Base-by-base conservation (phyloP, 1,140 invertebrate genomes). In the Venustaconcha ellipsiformis region DNA sequence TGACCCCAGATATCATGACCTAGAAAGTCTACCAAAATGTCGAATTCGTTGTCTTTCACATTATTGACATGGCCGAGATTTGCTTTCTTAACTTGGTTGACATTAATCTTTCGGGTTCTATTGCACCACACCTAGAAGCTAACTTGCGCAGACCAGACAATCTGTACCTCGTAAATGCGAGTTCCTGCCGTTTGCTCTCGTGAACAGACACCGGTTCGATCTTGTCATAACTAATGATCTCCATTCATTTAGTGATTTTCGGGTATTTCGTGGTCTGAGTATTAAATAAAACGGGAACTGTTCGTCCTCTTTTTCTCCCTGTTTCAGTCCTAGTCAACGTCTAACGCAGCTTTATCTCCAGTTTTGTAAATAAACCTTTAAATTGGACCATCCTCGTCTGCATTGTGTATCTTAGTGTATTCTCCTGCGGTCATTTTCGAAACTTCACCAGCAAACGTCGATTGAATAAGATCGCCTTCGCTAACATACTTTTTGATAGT, bases 11-110 rank as follows among this genome's bases (percentile, higher is more conserved):
- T 67, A 58, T 80, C 74, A 70, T 80, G 74, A 11, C 74, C 74
- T 59, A 80, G 37, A 65, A 76, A 74, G 5, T 72, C 56, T 14
- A 80, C 81, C 11, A 83, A 57, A 14, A 73, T 57, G 71, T 82
- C 79, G 5, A 80, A 62, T 23, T 82, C 76, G 72, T 82, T 78
- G 4, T 80, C 76, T 63, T 71, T 78, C 26, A 82, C 23, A 55
- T 77, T 14, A 80, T 20, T 13, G 70, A 70, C 5, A 80, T 66
- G 17, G 70, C 72, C 4, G 75, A 75, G 20, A 80, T 68, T 30
- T 82, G 81, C 26, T 79, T 82, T 68, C 78, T 62, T 3, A 82
- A 55, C 87, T 87, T 83, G 86, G 88, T 84, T 88, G 87, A 80
- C 87, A 57, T 74, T 20, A 82, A n/a, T 3, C 69, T 57, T 58